Evolutionary conservation across 1,140 invertebrate genomes (phyloP), one percentile per base, ranked within the genome.

Genomic region (Eurosta solidaginis): DNA sequence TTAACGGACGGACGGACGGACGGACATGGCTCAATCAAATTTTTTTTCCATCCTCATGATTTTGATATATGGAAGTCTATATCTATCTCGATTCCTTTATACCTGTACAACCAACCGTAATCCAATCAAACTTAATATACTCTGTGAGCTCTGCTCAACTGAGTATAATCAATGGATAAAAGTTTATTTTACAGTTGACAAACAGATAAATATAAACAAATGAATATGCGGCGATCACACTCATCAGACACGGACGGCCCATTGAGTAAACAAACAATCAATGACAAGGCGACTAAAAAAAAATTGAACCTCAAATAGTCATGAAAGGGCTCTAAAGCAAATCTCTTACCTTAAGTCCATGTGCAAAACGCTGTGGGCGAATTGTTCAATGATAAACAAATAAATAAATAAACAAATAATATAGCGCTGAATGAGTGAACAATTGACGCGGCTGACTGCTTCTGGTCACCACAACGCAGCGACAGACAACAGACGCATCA

Each of bases 401-500:
- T 40, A 68, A 68, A 27, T 68, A 68, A 68, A 68, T 68, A 68
- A 47, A 74, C 40, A 74, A 74, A 44, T 22, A 74, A 74, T 20
- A 45, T 27, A 74, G 73, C 40, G 44, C 22, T 29, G 44, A 74
- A 74, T n/a, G 44, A 74, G 44, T 47, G 44, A 74, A 74, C 73
- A 74, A 74, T 74, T 74, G 73, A 45, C 73, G 73, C 73, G 73
- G 73, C 44, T 47, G 40, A 44, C 40, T 45, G 73, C 44, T 44
- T 29, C 40, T 74, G 40, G 40, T 74, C 59, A 68, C n/a, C n/a
- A n/a, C 59, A 68, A 68, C 59, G 59, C 59, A 68, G n/a, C 59
- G 59, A 20, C 33, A 74, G 73, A 74, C 73, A 74, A 74, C 73
- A 74, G 73, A 74, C 73, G 40, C 40, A 74, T n/a, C 73, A 47